Conservation (phyloP, 2,113 vertebrate genomes). For the Tylochromis polylepis region DNA sequence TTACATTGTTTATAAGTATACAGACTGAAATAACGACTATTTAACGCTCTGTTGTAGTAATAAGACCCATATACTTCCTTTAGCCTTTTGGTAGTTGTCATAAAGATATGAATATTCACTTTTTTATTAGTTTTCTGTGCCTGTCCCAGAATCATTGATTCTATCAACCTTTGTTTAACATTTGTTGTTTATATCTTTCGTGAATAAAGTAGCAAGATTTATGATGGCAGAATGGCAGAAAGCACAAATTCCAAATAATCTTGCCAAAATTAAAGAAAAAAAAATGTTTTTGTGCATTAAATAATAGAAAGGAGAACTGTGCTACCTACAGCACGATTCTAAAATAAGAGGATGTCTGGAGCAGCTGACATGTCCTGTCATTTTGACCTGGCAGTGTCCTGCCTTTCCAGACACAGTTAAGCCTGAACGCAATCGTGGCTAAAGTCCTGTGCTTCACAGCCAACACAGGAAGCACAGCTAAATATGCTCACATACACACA, state of each 20-base stretch:
- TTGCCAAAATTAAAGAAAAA: not conserved
- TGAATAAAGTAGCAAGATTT: not conserved
- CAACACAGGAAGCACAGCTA: conserved; percentile 24
- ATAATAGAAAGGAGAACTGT: not conserved
- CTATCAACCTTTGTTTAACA: not conserved
- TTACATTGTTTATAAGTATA: not conserved
- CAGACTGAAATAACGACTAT: not conserved
- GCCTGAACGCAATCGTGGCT: conserved; percentile 31
- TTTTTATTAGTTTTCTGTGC: not conserved
- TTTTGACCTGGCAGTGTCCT: conserved; percentile 44
- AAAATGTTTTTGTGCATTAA: not conserved
- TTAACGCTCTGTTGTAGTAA: not conserved
- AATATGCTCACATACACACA: not conserved
- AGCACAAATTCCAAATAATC: not conserved
- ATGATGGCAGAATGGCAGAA: not conserved
- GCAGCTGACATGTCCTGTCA: conserved; percentile 53
- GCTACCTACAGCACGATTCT: conserved; percentile 1
- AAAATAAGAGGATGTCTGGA: not conserved
- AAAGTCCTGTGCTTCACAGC: conserved; percentile 41
- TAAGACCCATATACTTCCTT: not conserved
- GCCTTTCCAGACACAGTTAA: conserved; percentile 38
- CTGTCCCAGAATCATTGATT: not conserved
- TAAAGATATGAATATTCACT: not conserved
- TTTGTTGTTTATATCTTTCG: not conserved
- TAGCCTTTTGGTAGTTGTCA: not conserved